Conservation (phyloP, 2,888 invertebrate genomes). For the Andrena dorsata region DNA sequence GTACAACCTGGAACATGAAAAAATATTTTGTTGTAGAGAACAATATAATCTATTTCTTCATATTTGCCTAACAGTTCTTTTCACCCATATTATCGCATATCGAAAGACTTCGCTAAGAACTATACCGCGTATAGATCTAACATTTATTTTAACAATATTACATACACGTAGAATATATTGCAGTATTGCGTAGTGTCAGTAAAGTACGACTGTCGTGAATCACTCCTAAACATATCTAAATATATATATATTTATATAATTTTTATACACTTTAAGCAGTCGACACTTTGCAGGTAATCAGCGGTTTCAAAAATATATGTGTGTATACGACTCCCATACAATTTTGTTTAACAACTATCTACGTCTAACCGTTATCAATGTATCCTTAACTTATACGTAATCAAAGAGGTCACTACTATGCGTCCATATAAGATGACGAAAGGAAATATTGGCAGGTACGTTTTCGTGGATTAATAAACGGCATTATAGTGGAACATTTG, state of each 20-base stretch:
- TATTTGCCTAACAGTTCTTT: slow-evolving; percentile 27
- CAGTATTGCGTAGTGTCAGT: not conserved
- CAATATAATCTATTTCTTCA: slow-evolving; percentile 28
- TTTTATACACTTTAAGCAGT: slow-evolving; percentile 6
- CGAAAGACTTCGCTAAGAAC: slow-evolving; percentile 1
- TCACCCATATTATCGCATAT: not conserved
- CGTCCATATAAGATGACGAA: not conserved
- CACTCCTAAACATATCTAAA: not conserved
- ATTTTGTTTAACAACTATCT: not conserved
- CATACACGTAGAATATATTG: not conserved
- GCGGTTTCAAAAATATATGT: slow-evolving; percentile 9
- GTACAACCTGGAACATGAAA: slow-evolving; percentile 58
- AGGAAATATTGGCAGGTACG: not conserved
- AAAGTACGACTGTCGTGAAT: not conserved
- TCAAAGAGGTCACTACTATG: not conserved
- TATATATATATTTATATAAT: not conserved
- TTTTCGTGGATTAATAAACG: slow-evolving; percentile 4
- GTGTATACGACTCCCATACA: not conserved
- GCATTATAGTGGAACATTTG: not conserved
- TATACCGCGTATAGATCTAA: not conserved
- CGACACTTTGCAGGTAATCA: slow-evolving; percentile 1
- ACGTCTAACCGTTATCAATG: not conserved
- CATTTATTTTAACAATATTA: slow-evolving; percentile 27
- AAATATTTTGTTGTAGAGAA: slow-evolving; percentile 50
- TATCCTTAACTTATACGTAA: not conserved